These are phyloP conservation scores for Ichneumoninae sp. DNA, from an alignment of 2,888 invertebrate genomes.

Conservation along the genomic window DNA sequence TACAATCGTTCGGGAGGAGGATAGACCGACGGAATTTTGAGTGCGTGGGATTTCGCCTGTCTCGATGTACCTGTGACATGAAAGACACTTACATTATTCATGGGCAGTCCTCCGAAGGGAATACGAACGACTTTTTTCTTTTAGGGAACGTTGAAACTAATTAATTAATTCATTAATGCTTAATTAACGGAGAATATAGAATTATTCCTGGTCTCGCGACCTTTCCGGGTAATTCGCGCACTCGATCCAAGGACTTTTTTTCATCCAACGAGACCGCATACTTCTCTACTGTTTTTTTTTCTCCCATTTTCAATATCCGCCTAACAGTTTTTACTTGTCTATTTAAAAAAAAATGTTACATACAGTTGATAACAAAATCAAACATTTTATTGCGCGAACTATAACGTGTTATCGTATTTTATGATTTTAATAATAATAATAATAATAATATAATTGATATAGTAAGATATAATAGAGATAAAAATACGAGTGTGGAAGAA, in stretches of 20 bases:
- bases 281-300: not conserved
- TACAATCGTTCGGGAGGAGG: too few species aligned
- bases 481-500: too few species aligned
- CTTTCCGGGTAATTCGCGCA: not conserved
- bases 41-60: not conserved
- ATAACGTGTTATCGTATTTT: too few species aligned
- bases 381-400: too few species aligned
- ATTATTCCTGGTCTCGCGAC: not conserved
- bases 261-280: not conserved
- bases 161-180: not conserved
- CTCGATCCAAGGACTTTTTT: not conserved
- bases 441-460: too few species aligned
- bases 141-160: not conserved
- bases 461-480: too few species aligned
- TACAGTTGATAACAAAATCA: too few species aligned
- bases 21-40: too few species aligned
- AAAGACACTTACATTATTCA: slow-evolving; percentile 5
- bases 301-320: not conserved
- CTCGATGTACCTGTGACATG: slow-evolving; percentile 63
- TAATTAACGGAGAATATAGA: slow-evolving; percentile 16
- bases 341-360: too few species aligned
- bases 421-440: too few species aligned
- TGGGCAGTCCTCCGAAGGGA: not conserved
- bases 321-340: not conserved
- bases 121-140: not conserved